Percentiles rank a stretch among this genome's conserved stretches.
Evolutionary conservation across 2,113 vertebrate genomes (phyloP).

Genomic region (Sialia sialis): DNA sequence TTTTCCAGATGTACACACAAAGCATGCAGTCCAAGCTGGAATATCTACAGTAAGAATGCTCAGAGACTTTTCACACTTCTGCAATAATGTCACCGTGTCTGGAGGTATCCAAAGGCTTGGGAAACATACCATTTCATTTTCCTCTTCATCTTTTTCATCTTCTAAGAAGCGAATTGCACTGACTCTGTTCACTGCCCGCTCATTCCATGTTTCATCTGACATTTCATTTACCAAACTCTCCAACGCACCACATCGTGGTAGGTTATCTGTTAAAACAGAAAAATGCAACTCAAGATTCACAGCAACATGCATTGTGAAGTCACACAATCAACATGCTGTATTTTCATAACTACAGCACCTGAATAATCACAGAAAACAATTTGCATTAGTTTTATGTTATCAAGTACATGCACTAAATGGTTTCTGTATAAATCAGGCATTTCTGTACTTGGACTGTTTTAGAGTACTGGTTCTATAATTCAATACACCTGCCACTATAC

Average conservation of each 20-base stretch:
- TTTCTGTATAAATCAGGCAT: not conserved
- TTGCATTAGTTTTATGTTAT: not conserved
- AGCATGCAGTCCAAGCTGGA: not conserved
- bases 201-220: constrained; percentile 89
- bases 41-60: not conserved
- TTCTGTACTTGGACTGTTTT: not conserved
- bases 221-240: constrained; percentile 88
- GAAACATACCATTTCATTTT: constrained; percentile 84
- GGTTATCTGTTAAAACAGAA: constrained; percentile 76
- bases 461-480: not conserved
- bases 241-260: constrained; percentile 88
- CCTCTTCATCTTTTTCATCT: constrained; percentile 87
- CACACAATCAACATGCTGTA: not conserved
- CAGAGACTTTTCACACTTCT: not conserved
- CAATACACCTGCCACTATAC: not conserved
- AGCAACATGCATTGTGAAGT: not conserved
- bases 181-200: constrained; percentile 82
- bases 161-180: constrained; percentile 95
- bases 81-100: not conserved
- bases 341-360: not conserved
- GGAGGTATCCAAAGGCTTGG: not conserved
- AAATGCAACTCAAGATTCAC: not conserved
- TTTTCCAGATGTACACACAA: not conserved
- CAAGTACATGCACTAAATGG: not conserved
- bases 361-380: not conserved